A percentile compares a stretch with the other conserved stretches of the same genome.
These are phyloP conservation scores for Unio delphinus DNA, from an alignment of 2,888 invertebrate genomes.

Conservation along the genomic window DNA sequence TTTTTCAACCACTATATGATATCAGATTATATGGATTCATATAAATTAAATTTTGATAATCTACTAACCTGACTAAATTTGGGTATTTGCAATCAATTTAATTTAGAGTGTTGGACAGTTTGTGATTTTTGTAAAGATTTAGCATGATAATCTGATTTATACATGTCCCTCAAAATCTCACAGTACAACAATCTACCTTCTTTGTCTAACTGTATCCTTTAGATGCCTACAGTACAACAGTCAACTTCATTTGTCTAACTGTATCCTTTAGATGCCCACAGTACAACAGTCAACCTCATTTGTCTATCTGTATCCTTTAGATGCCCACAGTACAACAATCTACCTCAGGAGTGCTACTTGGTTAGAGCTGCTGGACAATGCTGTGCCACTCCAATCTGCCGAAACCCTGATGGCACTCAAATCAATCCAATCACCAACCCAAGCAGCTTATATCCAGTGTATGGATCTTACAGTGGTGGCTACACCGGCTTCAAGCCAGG, in stretches of 20 bases:
- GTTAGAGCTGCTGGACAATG: conserved; percentile 39
- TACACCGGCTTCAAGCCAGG: conserved; percentile 51
- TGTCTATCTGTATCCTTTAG: conserved; percentile 11
- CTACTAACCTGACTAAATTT: no score
- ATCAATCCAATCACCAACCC: conserved; percentile 44
- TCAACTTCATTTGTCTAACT: conserved; percentile 17
- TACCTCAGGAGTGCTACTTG: conserved; percentile 42
- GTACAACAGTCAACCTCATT: conserved; percentile 34
- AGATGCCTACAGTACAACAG: conserved; percentile 43
- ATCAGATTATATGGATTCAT: no score
- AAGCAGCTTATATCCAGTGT: conserved; percentile 41
- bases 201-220: not conserved
- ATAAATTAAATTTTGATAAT: no score
- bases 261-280: conserved; percentile 32
- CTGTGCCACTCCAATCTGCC: conserved; percentile 45
- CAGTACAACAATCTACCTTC: conserved; percentile 38
- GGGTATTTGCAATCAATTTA: no score
- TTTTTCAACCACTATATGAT: no score
- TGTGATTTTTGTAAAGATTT: no score
- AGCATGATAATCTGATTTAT: no score
- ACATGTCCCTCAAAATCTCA: conserved; percentile 29
- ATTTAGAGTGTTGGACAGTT: no score
- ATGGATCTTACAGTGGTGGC: conserved; percentile 42
- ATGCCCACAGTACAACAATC: conserved; percentile 39
- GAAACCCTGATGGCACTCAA: conserved; percentile 36